Conservation (phyloP, 2,113 vertebrate species). For the Tretioscincus oriximinensis region DNA sequence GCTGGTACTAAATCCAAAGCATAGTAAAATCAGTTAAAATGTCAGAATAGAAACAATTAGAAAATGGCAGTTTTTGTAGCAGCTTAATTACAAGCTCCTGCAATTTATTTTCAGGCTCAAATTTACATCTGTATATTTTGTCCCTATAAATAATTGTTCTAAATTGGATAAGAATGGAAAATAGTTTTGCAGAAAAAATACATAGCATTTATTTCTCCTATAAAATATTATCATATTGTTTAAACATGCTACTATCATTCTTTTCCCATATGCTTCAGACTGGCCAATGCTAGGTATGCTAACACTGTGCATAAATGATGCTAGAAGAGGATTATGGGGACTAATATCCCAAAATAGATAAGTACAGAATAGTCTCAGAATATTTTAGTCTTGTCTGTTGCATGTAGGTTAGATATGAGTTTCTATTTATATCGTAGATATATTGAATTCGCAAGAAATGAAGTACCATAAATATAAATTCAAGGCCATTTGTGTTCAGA, state of each 20-base stretch:
- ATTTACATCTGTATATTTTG: background rate
- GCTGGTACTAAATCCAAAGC: conserved; percentile 4
- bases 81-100: background rate
- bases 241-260: background rate
- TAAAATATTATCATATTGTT: background rate
- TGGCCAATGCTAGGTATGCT: background rate
- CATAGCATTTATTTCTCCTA: conserved; percentile 1
- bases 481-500: background rate
- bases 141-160: background rate
- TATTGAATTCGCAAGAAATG: background rate
- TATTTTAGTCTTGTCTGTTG: background rate
- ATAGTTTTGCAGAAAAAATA: background rate
- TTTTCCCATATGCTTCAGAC: background rate
- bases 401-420: background rate
- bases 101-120: background rate
- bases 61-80: background rate
- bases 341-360: too few relatives aligned
- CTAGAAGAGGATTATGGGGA: too few relatives aligned
- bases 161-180: background rate
- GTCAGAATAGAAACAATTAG: background rate
- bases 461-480: background rate
- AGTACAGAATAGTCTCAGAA: too few relatives aligned
- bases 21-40: background rate
- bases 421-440: background rate
- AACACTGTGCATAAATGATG: too few relatives aligned